phyloP scores from a whole-genome alignment of 2,888 invertebrate species.

The Pediacus dermestoides region DNA sequence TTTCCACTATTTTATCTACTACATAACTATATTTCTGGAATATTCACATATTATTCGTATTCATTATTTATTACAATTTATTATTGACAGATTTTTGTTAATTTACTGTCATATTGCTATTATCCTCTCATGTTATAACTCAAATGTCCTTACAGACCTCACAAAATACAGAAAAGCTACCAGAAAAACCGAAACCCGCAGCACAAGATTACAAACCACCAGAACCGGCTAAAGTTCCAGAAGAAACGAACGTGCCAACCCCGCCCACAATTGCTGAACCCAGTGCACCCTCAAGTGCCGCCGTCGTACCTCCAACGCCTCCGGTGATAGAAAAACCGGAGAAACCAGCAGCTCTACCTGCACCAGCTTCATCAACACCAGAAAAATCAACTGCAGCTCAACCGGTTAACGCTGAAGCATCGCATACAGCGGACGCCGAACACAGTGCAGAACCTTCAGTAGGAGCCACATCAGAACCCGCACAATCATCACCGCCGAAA shows the following conservation, averaged over 20 bases:
- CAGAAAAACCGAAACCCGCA: conserved; percentile 28
- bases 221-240: conserved; percentile 31
- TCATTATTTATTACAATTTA: too few relatives aligned
- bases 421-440: conserved; percentile 26
- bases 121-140: too few relatives aligned
- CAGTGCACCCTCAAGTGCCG: conserved; percentile 40
- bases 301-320: conserved; percentile 47
- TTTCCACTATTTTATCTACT: too few relatives aligned
- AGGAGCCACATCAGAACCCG: too few relatives aligned
- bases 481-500: conserved; percentile 27
- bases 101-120: too few relatives aligned
- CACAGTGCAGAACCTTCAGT: too few relatives aligned
- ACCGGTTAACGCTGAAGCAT: background rate
- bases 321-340: conserved; percentile 18
- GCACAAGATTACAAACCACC: conserved; percentile 13
- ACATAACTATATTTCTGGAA: too few relatives aligned
- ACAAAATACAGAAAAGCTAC: conserved; percentile 10
- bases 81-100: too few relatives aligned
- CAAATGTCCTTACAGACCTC: conserved; percentile 8
- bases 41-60: too few relatives aligned
- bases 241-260: conserved; percentile 21
- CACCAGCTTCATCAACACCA: background rate
- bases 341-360: background rate
- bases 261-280: too few relatives aligned
- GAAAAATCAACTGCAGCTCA: background rate